Base-by-base conservation (phyloP, 2,888 invertebrate species). In the Heliconius aoede region DNA sequence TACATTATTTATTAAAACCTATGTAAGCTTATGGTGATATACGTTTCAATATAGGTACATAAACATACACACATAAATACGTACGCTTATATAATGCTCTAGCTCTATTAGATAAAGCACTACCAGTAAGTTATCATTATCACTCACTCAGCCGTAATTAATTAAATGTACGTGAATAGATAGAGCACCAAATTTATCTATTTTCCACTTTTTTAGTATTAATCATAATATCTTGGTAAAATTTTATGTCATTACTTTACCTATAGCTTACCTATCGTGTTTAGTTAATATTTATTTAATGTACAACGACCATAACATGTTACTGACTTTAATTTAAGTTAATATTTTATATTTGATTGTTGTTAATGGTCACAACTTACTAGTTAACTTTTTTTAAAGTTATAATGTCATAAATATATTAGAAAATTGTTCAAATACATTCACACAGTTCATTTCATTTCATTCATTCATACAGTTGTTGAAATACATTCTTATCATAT, bases 311-410 rank as follows among this genome's bases (percentile, higher is more conserved):
- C 5, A 46, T 18, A 18, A 3, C 18, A 18, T 46, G 4, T 60
- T 60, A n/a, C n/a, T n/a, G n/a, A n/a, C 15, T 15, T 60, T 62
- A 9, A 21, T 21, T 9, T 30, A 9, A 32, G 11, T 36, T 64
- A 64, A 5, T 36, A 64, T 32, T 64, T 5, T 5, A 55, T 36
- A 9, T 64, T 64, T 24, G 3, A 64, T 36, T n/a, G 36, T 15
- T 65, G 65, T 65, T 64, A 32, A 64, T 32, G n/a, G 32, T 64
- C 32, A 30, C 32, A 64, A 65, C 40, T 24, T 40, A n/a, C 18
- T 64, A 36, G 24, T 24, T 15, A n/a, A n/a, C 5, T 65, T 64
- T 11, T 64, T 32, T 32, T 61, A 8, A 32, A 61, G 4, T 30
- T 30, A 62, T 2, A 18, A 7, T 28, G 30, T 28, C 60, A 9